Base-by-base conservation (phyloP, 2,797 vertebrate species). In the Microcaecilia unicolor region DNA sequence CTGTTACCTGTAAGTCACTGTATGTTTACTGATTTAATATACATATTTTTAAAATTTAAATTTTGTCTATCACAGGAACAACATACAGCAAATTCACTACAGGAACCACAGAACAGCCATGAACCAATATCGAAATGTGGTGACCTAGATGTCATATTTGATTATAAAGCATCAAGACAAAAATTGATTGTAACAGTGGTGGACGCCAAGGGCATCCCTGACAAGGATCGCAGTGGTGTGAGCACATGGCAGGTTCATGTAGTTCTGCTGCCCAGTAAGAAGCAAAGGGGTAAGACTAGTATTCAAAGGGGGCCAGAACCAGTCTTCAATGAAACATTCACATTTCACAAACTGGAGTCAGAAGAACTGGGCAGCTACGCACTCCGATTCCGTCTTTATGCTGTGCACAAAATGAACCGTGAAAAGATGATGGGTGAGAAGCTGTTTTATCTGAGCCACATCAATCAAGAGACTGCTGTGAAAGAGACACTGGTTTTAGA, bases 381-480 rank as follows among this genome's bases (percentile, higher is more conserved):
- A 0, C 1, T 97, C 18, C 72, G 95, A 8, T 97, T 99, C 76
- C 81, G 93, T 13, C 84, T 99, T 25, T 99, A 99, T 2, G 91
- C 93, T 0, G 75, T 93, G 35, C 68, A 83, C 9, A 84, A 85
- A 64, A 73, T 92, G 78, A 80, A 74, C 41, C 79, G 87, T 1
- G 89, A 91, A 70, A 81, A 69, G 38, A 94, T 97, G 93, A 96
- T 98, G 92, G 95, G 91, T 1, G 94, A 99, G 72, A 86, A 82
- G 24, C 13, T 97, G 5, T 85, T 92, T 62, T 55, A 73, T 29
- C 67, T 99, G 17, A 80, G 64, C 5, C 76, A 69, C 19, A 50
- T 99, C 23, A 57, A 54, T 45, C 69, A 64, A 4, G 72, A 85
- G 3, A 74, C 48, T 10, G 75, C 80, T 8, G 68, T 57, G 26